Base-by-base conservation (phyloP, 2,888 invertebrate species). In the Drosophila borborema region DNA sequence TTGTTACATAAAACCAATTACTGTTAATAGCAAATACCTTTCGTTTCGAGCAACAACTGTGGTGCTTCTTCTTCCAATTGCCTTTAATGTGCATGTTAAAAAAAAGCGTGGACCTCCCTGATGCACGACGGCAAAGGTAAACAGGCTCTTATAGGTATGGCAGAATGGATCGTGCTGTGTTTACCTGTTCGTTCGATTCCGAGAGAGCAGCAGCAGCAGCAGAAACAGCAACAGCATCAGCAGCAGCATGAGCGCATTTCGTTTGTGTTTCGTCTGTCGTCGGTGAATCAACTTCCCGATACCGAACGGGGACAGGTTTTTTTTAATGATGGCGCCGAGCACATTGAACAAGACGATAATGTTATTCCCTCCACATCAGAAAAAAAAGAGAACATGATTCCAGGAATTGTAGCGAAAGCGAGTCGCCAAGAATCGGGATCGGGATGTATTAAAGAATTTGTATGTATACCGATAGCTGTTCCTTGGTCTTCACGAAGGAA, bases 271-370 rank as follows among this genome's bases (percentile, higher is more conserved):
- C 64, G 67, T 65, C 63, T 82, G 71, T 72, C 23, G 49, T 31
- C 45, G 64, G 55, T 72, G 67, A 72, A 76, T 75, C 68, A 74
- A 77, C 82, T 74, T 75, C 72, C 67, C 68, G 68, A 72, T 72
- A 76, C 53, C 28, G n/a, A 81, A 74, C 72, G 62, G 72, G 64
- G 81, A 84, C 84, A 80, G 86, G 84, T 84, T 84, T 78, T 49
- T 59, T 83, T 84, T 81, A 85, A 87, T 85, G 82, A 80, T 87
- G 87, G 89, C 87, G 87, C 89, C 89, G 86, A 84, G 77, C 77
- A 74, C 82, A 86, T 88, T 84, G 81, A 82, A 78, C 81, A 82
- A 85, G 76, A 77, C 87, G 82, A 81, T 87, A 87, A 87, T 84
- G 74, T 82, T 84, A 77, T 86, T 86, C 87, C 76, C 73, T 81